Evolutionary conservation across 2,888 invertebrate species (phyloP), one percentile per base, ranked within the genome.

Genomic region (Mesopsocus fuscifrons): DNA sequence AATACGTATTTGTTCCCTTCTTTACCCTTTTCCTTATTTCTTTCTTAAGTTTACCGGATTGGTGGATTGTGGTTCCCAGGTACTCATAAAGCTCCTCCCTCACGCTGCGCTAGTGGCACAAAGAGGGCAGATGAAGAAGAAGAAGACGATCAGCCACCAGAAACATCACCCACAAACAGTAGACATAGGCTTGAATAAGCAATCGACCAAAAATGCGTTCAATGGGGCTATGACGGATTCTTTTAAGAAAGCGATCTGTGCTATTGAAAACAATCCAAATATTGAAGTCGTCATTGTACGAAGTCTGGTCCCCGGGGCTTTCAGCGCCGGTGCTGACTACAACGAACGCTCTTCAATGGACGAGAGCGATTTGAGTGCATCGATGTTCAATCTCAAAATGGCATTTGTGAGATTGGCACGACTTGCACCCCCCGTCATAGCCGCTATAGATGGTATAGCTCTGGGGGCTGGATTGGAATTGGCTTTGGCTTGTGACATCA

Each of bases 311-410:
- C 83, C 84, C 1, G 84, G 83, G 17, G 72, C 88, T 42, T 98
- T 98, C 60, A 95, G 95, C 67, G 87, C 95, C 40, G 97, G 92
- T 62, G 98, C 98, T 6, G 95, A 99, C 65, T 66, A 99, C 42
- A 94, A 94, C 58, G 97, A 98, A 60, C 67, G 97, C 41, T 68
- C 75, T 9, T 69, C 70, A 53, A 84, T 94, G 83, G 61, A 69
- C 1, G 69, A 72, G 46, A 69, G 72, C 9, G 87, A 97, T 55
- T 84, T 84, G 0, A 68, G 69, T 2, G 64, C 65, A 42, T 87
- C 88, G 60, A 89, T 91, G 0, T 64, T 69, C 11, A 68, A 69
- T 6, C 59, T 88, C 31, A 67, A 89, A 46, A 61, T 63, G 20
- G 66, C 85, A 22, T 72, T 87, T 44, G 69, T 70, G 32, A 74